Evolutionary conservation across 2,797 vertebrate genomes (phyloP).

Genomic region (Channa striata): DNA sequence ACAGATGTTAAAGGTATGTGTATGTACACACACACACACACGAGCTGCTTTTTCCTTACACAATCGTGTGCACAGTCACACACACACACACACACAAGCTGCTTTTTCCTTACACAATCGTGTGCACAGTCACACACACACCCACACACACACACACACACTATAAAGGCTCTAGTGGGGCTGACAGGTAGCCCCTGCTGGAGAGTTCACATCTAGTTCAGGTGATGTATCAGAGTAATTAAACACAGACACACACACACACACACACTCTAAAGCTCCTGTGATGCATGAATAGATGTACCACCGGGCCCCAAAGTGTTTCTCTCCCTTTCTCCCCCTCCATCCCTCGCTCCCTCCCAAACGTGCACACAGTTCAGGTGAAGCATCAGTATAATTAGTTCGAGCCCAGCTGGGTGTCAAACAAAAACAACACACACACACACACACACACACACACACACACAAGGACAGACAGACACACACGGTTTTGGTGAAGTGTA

Average conservation of each 20-base stretch:
- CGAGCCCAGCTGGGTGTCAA: conserved; percentile 10
- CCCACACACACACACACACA: not conserved
- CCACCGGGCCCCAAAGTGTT: conserved; percentile 7
- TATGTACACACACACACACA: not conserved
- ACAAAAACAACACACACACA: conserved; percentile 12
- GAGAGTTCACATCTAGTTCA: conserved; percentile 50
- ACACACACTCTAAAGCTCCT: conserved; percentile 6
- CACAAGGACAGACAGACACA: conserved; percentile 11
- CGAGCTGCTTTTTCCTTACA: not conserved
- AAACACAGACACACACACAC: conserved; percentile 22
- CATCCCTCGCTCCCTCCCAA: not conserved
- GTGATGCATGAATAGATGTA: conserved; percentile 35
- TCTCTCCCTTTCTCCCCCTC: not conserved
- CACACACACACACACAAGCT: not conserved
- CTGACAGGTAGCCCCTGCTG: conserved; percentile 9
- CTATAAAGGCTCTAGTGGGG: conserved; percentile 4
- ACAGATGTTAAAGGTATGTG: no score
- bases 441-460: conserved; percentile 1
- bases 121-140: not conserved
- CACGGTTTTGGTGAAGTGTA: conserved; percentile 14
- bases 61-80: not conserved
- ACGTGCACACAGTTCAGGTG: conserved; percentile 15
- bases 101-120: not conserved
- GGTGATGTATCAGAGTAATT: conserved; percentile 57
- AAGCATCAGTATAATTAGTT: conserved; percentile 41